Conservation (phyloP, 2,888 invertebrate species). For the Nysson spinosus region DNA sequence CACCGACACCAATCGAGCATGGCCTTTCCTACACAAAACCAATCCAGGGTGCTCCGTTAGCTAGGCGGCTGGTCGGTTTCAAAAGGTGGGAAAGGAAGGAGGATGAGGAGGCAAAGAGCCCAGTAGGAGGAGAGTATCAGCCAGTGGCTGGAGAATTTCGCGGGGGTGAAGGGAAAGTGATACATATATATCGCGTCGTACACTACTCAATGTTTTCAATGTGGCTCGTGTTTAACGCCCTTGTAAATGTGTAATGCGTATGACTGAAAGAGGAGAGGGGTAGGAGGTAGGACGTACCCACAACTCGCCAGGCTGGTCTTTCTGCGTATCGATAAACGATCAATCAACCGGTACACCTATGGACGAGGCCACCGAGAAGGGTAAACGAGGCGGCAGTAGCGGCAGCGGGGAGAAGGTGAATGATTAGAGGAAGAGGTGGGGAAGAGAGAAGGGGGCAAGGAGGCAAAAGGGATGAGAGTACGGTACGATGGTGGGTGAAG, state of each 20-base stretch:
- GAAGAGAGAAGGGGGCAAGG: conserved; percentile 38
- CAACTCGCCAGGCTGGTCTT: conserved; percentile 57
- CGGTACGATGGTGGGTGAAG: conserved; percentile 60
- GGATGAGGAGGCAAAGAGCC: conserved; percentile 21
- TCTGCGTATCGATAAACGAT: conserved; percentile 74
- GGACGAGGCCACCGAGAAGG: conserved; percentile 57
- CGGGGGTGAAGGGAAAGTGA: conserved; percentile 31
- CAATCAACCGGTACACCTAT: conserved; percentile 71
- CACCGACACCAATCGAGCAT: conserved; percentile 67
- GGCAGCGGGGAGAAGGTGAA: conserved; percentile 41
- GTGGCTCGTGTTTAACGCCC: conserved; percentile 68
- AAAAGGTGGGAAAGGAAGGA: conserved; percentile 35
- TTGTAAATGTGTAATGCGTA: conserved; percentile 70
- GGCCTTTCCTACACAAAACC: conserved; percentile 63
- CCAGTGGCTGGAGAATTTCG: conserved; percentile 33
- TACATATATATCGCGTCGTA: conserved; percentile 42
- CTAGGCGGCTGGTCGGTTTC: conserved; percentile 55
- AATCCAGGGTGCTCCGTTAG: conserved; percentile 59
- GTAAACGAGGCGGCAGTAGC: conserved; percentile 38
- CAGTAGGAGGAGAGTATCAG: conserved; percentile 12
- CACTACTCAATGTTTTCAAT: conserved; percentile 58
- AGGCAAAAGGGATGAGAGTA: conserved; percentile 55
- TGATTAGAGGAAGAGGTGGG: conserved; percentile 51
- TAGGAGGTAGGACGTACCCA: conserved; percentile 53
- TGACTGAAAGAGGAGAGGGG: conserved; percentile 39